Conservation (phyloP, 2,113 vertebrate species). For the Canis aureus region DNA sequence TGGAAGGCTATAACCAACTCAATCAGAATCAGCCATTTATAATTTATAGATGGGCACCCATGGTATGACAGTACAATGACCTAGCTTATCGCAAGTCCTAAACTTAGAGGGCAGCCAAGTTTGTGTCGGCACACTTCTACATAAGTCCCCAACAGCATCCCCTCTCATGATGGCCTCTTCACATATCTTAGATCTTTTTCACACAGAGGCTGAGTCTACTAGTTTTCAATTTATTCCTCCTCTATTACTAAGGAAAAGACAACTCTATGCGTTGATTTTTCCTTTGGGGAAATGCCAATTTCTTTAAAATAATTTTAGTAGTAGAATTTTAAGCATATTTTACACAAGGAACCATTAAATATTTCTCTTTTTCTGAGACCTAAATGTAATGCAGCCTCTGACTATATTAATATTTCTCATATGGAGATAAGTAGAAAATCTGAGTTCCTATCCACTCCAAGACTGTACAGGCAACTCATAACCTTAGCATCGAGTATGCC, state of each 20-base stretch:
- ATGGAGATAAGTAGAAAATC: slow-evolving; percentile 31
- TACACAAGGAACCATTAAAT: not conserved
- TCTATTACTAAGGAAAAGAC: slow-evolving; percentile 28
- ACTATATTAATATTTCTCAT: not conserved
- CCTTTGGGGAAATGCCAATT: not conserved
- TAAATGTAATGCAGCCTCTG: not conserved
- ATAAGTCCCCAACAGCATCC: not conserved
- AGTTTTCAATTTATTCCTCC: slow-evolving; percentile 40
- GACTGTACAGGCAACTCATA: not conserved
- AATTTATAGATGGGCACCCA: not conserved
- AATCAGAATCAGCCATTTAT: not conserved
- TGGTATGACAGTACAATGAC: not conserved
- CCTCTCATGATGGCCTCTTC: not conserved
- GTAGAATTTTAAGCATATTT: slow-evolving; percentile 15
- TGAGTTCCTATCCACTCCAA: not conserved
- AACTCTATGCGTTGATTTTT: not conserved
- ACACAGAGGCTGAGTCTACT: slow-evolving; percentile 34
- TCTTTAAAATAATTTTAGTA: slow-evolving; percentile 33
- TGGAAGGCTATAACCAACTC: not conserved
- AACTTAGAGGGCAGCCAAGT: not conserved
- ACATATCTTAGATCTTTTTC: slow-evolving; percentile 58
- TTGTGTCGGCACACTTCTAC: not conserved
- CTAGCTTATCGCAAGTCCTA: not conserved
- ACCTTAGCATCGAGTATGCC: not conserved
- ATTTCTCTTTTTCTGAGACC: not conserved